Evolutionary conservation across 2,113 vertebrate species (phyloP).

Genomic region (Saguinus midas): DNA sequence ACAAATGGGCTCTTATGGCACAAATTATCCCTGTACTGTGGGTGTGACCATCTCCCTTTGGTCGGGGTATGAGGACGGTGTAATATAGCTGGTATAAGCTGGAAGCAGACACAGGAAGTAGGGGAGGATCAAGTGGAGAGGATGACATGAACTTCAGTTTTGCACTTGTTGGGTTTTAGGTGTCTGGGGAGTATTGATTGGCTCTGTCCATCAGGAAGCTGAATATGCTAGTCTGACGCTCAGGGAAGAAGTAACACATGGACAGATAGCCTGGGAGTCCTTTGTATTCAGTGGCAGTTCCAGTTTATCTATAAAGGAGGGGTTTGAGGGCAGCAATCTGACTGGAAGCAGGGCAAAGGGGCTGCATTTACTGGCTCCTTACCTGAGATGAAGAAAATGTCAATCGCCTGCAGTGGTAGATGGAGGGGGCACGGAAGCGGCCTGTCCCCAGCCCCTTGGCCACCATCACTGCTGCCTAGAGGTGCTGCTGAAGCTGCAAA

Average conservation of each 20-base stretch:
- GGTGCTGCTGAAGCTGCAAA: background rate
- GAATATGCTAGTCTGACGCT: background rate
- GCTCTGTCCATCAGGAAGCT: background rate
- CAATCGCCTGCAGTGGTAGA: background rate
- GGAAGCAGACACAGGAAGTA: background rate
- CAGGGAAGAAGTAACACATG: background rate
- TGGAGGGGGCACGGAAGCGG: background rate
- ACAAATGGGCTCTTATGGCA: background rate
- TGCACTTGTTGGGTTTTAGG: background rate
- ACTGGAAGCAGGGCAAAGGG: background rate
- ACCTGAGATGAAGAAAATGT: background rate
- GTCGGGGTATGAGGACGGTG: background rate
- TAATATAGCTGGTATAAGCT: background rate
- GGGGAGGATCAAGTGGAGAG: background rate
- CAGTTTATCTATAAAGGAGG: background rate
- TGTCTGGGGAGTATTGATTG: background rate
- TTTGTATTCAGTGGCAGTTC: too few relatives aligned
- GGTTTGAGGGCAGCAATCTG: background rate
- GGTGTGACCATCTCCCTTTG: background rate
- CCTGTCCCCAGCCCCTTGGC: background rate
- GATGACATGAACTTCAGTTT: background rate
- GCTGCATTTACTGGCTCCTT: background rate
- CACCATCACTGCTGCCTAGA: background rate
- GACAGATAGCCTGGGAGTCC: too few relatives aligned
- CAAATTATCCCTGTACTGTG: background rate